These are phyloP conservation scores for Akabosia matsudoensis DNA, from an alignment of 1,140 invertebrate species.

Conservation along the genomic window DNA sequence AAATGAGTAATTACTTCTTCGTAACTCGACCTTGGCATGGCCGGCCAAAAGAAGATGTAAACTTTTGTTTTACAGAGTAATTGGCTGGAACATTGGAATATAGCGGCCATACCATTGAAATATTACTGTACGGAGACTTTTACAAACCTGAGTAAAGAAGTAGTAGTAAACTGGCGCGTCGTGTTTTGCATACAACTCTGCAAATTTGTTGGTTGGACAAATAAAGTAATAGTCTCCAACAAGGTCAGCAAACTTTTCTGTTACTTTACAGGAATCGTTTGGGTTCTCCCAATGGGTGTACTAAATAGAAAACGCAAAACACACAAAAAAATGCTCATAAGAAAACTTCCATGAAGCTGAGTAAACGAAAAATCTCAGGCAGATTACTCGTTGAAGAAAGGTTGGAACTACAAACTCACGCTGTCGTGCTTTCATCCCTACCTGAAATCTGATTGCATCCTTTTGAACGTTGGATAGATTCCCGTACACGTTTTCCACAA, in stretches of 20 bases:
- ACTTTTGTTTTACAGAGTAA: too few relatives aligned
- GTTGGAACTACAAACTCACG: too few relatives aligned
- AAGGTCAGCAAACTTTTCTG: constrained; percentile 79
- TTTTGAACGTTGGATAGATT: constrained; percentile 71
- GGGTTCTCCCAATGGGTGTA: constrained; percentile 87
- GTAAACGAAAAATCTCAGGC: too few relatives aligned
- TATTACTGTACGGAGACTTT: too few relatives aligned
- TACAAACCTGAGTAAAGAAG: constrained; percentile 76
- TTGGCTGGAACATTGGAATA: too few relatives aligned
- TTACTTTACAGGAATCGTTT: constrained; percentile 73
- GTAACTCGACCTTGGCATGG: too few relatives aligned
- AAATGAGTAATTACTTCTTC: too few relatives aligned
- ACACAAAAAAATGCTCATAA: background rate
- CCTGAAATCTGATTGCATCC: constrained; percentile 88
- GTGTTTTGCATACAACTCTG: constrained; percentile 73
- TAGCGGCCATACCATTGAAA: too few relatives aligned
- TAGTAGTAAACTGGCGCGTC: constrained; percentile 86
- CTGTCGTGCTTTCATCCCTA: too few relatives aligned
- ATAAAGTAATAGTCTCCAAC: constrained; percentile 92
- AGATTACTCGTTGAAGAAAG: too few relatives aligned
- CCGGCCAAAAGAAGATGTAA: too few relatives aligned
- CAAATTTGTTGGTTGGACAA: constrained; percentile 85
- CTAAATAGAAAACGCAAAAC: constrained; percentile 56
- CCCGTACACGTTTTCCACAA: constrained; percentile 82
- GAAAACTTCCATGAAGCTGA: too few relatives aligned